Evolutionary conservation across 35 echinoderm and acorn worm genomes (phyloP).

Genomic region (Hemicentrotus pulcherrimus): DNA sequence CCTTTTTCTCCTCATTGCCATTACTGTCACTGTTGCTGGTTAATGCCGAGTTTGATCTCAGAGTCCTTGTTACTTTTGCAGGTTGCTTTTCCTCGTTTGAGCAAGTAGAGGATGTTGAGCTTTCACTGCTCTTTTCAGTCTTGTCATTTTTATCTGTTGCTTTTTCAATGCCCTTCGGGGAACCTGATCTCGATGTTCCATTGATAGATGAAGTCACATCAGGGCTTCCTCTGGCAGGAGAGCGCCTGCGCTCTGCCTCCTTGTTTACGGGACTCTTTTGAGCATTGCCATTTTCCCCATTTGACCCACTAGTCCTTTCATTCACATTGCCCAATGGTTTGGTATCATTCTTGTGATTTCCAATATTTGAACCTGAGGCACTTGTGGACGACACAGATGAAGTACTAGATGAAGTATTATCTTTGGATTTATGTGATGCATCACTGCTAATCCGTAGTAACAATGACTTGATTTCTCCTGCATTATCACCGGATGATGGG

Average conservation of each 20-base stretch:
- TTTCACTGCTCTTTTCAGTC: slow-evolving; percentile 32
- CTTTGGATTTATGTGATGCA: slow-evolving; percentile 60
- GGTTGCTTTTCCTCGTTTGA: slow-evolving; percentile 50
- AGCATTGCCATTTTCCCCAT: slow-evolving; percentile 47
- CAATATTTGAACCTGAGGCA: slow-evolving; percentile 60
- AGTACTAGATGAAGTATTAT: slow-evolving; percentile 54
- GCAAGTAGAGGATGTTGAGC: slow-evolving; percentile 27
- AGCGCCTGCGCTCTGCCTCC: slow-evolving; percentile 58
- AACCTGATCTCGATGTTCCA: slow-evolving; percentile 44
- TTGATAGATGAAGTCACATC: slow-evolving; percentile 78
- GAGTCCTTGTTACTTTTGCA: slow-evolving; percentile 76
- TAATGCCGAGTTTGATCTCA: slow-evolving; percentile 85
- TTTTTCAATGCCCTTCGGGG: slow-evolving; percentile 60
- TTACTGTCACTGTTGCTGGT: slow-evolving; percentile 58
- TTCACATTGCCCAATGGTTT: slow-evolving; percentile 28
- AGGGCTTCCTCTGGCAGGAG: slow-evolving; percentile 71
- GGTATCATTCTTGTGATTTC: slow-evolving; percentile 43
- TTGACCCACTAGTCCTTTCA: slow-evolving; percentile 50
- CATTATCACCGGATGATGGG: slow-evolving; percentile 74
- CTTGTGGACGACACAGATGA: slow-evolving; percentile 74
- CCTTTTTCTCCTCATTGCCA: slow-evolving; percentile 65
- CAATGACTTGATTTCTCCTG: slow-evolving; percentile 86
- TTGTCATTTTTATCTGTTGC: slow-evolving; percentile 20
- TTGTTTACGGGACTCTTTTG: slow-evolving; percentile 64
- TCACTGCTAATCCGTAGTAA: slow-evolving; percentile 65